A percentile compares a stretch with the other conserved stretches of the same genome.
These are phyloP conservation scores for Tragelaphus strepsiceros DNA, from an alignment of 2,113 vertebrate genomes.

Conservation along the genomic window DNA sequence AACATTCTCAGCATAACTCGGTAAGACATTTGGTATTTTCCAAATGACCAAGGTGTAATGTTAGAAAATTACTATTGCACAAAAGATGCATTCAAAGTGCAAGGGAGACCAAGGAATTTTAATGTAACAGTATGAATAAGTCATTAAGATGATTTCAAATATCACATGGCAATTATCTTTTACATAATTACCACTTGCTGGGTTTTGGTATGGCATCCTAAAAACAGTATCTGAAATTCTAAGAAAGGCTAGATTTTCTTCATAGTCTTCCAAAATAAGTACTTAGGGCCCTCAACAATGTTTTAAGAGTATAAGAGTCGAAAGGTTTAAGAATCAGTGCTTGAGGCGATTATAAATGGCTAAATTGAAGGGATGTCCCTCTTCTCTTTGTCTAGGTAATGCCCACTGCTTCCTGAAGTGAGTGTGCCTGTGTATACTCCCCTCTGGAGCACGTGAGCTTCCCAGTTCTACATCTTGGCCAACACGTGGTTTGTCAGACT, in stretches of 20 bases:
- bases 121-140: not conserved
- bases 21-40: not conserved
- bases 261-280: not conserved
- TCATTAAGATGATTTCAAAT: not conserved
- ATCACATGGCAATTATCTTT: not conserved
- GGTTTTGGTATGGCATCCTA: not conserved
- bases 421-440: not conserved
- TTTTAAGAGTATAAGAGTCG: not conserved
- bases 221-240: not conserved
- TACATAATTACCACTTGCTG: not conserved
- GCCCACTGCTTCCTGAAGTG: not conserved
- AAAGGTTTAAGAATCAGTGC: not conserved
- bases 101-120: not conserved
- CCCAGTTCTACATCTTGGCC: not conserved
- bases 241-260: not conserved
- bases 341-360: not conserved
- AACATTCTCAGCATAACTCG: not conserved
- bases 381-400: not conserved
- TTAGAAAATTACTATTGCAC: not conserved
- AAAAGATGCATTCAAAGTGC: not conserved
- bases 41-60: not conserved
- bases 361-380: not conserved
- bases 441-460: fast-evolving
- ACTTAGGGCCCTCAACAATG: not conserved
- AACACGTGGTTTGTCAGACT: not conserved